Conservation (phyloP, 1,140 invertebrate species). For the Spodoptera frugiperda region DNA sequence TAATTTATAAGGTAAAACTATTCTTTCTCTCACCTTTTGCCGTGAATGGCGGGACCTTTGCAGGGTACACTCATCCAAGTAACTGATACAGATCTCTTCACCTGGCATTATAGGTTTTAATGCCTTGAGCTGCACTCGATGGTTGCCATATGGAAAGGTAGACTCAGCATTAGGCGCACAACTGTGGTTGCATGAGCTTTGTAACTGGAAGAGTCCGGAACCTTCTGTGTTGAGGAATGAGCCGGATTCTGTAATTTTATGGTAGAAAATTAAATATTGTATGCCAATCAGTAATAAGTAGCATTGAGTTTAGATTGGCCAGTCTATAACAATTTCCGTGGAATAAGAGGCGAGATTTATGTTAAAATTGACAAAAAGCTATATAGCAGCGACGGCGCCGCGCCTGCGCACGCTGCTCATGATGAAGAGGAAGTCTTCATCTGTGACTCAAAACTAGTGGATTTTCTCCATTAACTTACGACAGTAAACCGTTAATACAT, state of each 20-base stretch:
- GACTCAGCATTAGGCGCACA: slow-evolving; percentile 95
- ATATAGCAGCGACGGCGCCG: too few species aligned
- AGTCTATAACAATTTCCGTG: too few species aligned
- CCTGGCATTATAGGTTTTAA: slow-evolving; percentile 91
- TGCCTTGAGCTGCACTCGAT: slow-evolving; percentile 92
- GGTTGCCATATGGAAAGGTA: slow-evolving; percentile 94
- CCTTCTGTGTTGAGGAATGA: slow-evolving; percentile 97
- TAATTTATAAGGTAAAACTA: too few species aligned
- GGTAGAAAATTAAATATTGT: neutral
- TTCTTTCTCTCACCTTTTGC: slow-evolving; percentile 92
- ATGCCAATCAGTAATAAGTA: too few species aligned
- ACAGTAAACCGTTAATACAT: too few species aligned
- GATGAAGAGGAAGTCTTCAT: too few species aligned
- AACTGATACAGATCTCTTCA: slow-evolving; percentile 97
- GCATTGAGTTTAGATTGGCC: too few species aligned
- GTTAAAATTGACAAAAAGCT: too few species aligned
- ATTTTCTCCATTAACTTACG: too few species aligned
- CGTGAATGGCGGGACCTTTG: slow-evolving; percentile 94
- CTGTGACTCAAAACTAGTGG: too few species aligned
- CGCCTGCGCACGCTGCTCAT: too few species aligned
- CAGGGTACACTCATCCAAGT: slow-evolving; percentile 94
- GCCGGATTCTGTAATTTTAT: slow-evolving; percentile 90
- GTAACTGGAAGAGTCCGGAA: slow-evolving; percentile 94
- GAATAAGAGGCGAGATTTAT: too few species aligned
- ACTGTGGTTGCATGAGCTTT: slow-evolving; percentile 97